phyloP scores from a whole-genome alignment of 2,113 vertebrate species.

The Nerophis lumbriciformis region DNA sequence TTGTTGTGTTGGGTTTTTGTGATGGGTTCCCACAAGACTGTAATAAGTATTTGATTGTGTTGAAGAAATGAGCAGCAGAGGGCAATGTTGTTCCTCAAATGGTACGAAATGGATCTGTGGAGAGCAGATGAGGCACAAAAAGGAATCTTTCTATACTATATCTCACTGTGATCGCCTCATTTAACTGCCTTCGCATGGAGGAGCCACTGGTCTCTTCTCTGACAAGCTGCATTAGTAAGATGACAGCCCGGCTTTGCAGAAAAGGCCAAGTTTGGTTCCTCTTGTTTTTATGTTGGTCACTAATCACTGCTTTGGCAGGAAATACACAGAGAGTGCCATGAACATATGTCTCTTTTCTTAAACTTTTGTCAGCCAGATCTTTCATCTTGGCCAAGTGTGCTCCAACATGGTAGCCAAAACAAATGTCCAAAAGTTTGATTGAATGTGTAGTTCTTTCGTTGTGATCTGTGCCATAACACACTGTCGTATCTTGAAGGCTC shows the following conservation, averaged over 20 bases:
- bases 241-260: slow-evolving; percentile 47
- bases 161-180: slow-evolving; percentile 57
- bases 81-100: slow-evolving; percentile 59
- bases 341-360: slow-evolving; percentile 4
- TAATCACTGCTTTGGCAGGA: slow-evolving; percentile 12
- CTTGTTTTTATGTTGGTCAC: slow-evolving; percentile 28
- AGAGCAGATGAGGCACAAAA: slow-evolving; percentile 9
- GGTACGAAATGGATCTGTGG: background rate
- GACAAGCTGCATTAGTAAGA: slow-evolving; percentile 48
- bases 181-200: slow-evolving; percentile 42
- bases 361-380: too few species aligned
- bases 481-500: too few species aligned
- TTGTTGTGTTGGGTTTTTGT: background rate
- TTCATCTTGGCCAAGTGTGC: too few species aligned
- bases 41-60: background rate
- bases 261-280: slow-evolving; percentile 51
- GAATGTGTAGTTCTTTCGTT: too few species aligned
- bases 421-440: too few species aligned
- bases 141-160: slow-evolving; percentile 45
- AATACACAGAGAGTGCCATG: background rate
- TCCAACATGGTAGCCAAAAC: too few species aligned
- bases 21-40: background rate
- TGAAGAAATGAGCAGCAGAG: slow-evolving; percentile 39
- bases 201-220: slow-evolving; percentile 43
- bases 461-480: too few species aligned